Base-by-base conservation (phyloP, 2,113 vertebrate genomes). In the Aleadryas rufinucha region DNA sequence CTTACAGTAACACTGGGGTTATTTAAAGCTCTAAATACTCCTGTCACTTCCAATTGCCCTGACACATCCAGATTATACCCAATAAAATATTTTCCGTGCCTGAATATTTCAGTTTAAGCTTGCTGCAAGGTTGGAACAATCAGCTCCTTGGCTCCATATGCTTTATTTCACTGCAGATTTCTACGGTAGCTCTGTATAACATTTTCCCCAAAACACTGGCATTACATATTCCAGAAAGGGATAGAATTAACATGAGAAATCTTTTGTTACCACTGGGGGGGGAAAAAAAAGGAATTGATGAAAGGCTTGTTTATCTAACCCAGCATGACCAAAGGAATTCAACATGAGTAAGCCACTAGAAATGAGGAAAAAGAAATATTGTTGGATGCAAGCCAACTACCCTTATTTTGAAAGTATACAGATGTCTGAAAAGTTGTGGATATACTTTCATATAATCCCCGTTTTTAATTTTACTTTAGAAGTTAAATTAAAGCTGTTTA, bases 1-100 rank as follows among this genome's bases (percentile, higher is more conserved):
- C 45, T 81, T 79, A 96, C 88, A 94, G 16, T 54, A 96, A 95
- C 72, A 54, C 33, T 30, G 53, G 39, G 64, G 44, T 94, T 95
- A 94, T 85, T 96, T 89, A 86, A 74, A 70, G 37, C 12, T 16
- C 71, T 94, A 88, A 90, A 88, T 77, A 86, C 20, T 30, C 15
- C 24, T 91, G 60, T 91, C 66, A 85, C 42, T 95, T 90, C 57
- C 86, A 94, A 87, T 45, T 84, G 28, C 39, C 39, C 82, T 74
- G 61, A 65, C 5, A 23, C 17, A 33, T 57, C 66, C 63, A 65
- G 70, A 83, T 72, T 53, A 89, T 24, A 47, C 39, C 56, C 59
- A 86, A 61, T 52, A 87, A 83, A 94, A 47, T 81, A 63, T 52
- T 95, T 79, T 70, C 71, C 49, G 21, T 6, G 10, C 23, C 66